phyloP scores from a whole-genome alignment of 2,888 invertebrate species.

The Laothoe populi region DNA sequence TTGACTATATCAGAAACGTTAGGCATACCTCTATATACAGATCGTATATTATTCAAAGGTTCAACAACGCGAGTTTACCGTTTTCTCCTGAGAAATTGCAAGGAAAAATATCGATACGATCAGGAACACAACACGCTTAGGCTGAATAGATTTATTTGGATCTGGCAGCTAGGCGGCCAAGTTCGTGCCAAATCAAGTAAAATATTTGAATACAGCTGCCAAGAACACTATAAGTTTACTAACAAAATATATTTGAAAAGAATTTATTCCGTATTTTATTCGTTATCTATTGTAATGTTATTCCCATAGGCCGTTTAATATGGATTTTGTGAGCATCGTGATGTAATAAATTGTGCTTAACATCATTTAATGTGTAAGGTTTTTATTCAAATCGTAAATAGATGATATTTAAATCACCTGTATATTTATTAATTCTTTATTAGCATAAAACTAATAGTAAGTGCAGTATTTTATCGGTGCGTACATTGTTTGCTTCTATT shows the following conservation, averaged over 20 bases:
- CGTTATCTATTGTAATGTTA: conserved; percentile 23
- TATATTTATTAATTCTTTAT: conserved; percentile 9
- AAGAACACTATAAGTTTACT: conserved; percentile 14
- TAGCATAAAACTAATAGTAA: not conserved
- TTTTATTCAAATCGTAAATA: conserved; percentile 23
- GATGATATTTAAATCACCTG: conserved; percentile 17
- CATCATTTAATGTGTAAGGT: conserved; percentile 5
- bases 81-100: conserved; percentile 23
- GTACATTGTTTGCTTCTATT: not conserved
- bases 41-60: conserved; percentile 21
- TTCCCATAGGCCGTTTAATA: conserved; percentile 17
- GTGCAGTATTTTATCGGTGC: not conserved
- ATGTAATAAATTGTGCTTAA: conserved; percentile 17
- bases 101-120: conserved; percentile 15
- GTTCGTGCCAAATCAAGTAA: conserved; percentile 23
- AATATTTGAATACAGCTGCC: conserved; percentile 17
- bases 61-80: conserved; percentile 15
- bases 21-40: not conserved
- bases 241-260: conserved; percentile 22
- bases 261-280: conserved; percentile 14
- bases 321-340: conserved; percentile 19
- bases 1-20: not conserved
- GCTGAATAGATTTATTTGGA: conserved; percentile 4
- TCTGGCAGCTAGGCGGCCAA: conserved; percentile 17
- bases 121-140: conserved; percentile 7